Evolutionary conservation across 2,797 vertebrate genomes (phyloP).

Genomic region (Mycteria americana): DNA sequence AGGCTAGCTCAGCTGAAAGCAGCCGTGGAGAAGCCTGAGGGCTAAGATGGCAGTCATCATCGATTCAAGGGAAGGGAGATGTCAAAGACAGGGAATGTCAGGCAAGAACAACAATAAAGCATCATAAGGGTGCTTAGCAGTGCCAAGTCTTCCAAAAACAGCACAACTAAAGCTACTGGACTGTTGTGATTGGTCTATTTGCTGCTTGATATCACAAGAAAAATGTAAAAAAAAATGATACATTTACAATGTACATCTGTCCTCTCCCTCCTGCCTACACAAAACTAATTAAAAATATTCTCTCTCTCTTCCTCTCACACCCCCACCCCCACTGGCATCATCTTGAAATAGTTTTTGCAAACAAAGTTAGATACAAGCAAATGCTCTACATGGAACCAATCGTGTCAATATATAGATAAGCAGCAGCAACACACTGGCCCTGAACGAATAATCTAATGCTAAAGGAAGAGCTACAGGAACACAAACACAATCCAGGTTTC

Average conservation of each 20-base stretch:
- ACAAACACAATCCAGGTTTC: background rate
- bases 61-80: conserved; percentile 25
- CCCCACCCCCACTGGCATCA: background rate
- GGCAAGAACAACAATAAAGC: conserved; percentile 31
- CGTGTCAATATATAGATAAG: conserved; percentile 33
- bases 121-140: background rate
- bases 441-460: background rate
- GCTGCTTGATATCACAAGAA: conserved; percentile 36
- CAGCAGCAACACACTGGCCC: background rate
- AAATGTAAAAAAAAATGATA: background rate
- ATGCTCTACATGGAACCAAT: background rate
- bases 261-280: conserved; percentile 24
- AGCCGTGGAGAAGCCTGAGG: conserved; percentile 20
- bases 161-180: conserved; percentile 12
- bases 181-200: conserved; percentile 32
- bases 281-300: conserved; percentile 56
- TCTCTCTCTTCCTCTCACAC: background rate
- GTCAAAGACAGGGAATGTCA: conserved; percentile 62
- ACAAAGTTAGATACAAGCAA: conserved; percentile 27
- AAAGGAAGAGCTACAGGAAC: background rate
- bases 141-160: background rate
- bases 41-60: background rate
- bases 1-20: background rate
- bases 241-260: background rate
- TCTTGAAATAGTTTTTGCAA: conserved; percentile 55